Evolutionary conservation across 2,888 invertebrate genomes (phyloP).

Genomic region (Lithodes maja): DNA sequence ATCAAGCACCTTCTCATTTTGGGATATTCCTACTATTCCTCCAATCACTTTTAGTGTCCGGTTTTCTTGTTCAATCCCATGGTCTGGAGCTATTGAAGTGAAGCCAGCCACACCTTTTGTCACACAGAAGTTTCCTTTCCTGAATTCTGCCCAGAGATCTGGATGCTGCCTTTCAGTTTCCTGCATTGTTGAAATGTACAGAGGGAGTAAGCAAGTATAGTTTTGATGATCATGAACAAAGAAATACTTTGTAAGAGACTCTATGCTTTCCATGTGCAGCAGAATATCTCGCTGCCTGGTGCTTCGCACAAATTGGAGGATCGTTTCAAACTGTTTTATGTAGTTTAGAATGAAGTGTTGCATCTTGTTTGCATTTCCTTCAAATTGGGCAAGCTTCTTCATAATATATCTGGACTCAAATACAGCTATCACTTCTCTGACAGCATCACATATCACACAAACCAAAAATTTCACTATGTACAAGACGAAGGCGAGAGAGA

Average conservation of each 20-base stretch:
- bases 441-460: neutral
- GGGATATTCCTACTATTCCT: slow-evolving; percentile 10
- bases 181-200: slow-evolving; percentile 7
- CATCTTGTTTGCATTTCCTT: neutral
- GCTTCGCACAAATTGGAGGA: neutral
- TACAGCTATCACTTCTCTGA: neutral
- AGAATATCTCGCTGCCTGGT: neutral
- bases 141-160: slow-evolving; percentile 10
- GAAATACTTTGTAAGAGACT: neutral
- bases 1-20: slow-evolving; percentile 23
- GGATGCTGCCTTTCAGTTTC: slow-evolving; percentile 10
- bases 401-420: neutral
- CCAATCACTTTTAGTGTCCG: slow-evolving; percentile 20
- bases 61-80: slow-evolving; percentile 31
- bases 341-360: neutral
- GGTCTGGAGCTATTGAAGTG: slow-evolving; percentile 28
- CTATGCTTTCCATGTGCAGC: neutral
- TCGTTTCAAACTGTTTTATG: neutral
- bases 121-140: slow-evolving; percentile 22
- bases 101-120: slow-evolving; percentile 17
- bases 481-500: too few relatives aligned
- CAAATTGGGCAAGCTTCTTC: neutral
- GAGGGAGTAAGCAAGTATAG: slow-evolving; percentile 1
- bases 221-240: neutral
- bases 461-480: too few relatives aligned